Evolutionary conservation across 1,140 invertebrate genomes (phyloP), one percentile per base, ranked within the genome.

Genomic region (Diorhabda carinulata): DNA sequence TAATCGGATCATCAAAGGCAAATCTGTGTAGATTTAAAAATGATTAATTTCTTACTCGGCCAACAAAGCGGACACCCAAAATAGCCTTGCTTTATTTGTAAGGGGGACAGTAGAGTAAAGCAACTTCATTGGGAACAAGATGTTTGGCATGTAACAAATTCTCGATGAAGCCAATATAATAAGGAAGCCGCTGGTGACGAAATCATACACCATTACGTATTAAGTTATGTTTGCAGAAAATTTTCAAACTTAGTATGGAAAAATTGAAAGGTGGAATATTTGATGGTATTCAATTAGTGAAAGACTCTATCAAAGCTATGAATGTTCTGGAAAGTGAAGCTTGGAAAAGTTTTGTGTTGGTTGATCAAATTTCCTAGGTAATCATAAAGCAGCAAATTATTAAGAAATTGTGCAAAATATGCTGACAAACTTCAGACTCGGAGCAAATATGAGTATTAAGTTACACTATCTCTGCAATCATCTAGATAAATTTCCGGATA

Each of bases 161-260:
- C 4, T 69, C 47, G 10, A 52, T 57, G 67, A 66, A 69, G 61
- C 47, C 25, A 69, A 66, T 66, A 43, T 69, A 57, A 44, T 66
- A 43, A 69, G 10, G 41, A 4, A 65, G 61, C 45, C 61, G 10
- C 43, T 69, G 25, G 72, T 78, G 72, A 74, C 4, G 73, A 75
- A 69, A 74, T 77, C 56, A 73, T 79, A 57, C 79, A 70, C 77
- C 77, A 70, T 58, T 80, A n/a, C 78, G 81, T 72, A 79, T 82
- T 9, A 81, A 79, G 63, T 66, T 78, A 52, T 74, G 72, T 6
- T 58, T 79, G 3, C 25, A 25, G 25, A 25, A 25, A 1, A 25
- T 25, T 25, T 25, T 25, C 25, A 1, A 25, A 25, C 0, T 25
- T 25, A 1, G 25, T 25, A 25, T 25, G 25, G 25, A 25, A 25